A percentile compares a stretch with the other conserved stretches of the same genome.
Conservation (phyloP, 2,797 vertebrate species). For the Poeciliopsis turneri region DNA sequence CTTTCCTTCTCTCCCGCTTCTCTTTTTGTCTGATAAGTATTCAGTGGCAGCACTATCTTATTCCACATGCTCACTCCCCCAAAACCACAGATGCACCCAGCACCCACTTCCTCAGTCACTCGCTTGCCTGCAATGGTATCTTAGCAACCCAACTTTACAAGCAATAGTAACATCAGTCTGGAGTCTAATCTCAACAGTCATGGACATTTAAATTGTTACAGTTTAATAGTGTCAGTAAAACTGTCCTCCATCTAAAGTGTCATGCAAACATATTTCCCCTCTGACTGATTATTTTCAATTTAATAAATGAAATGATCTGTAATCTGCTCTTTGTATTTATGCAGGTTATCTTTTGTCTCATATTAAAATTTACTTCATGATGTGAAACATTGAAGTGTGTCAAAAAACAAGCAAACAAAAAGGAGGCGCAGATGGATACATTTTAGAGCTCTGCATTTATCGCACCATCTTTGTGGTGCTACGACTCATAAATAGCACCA, state of each 20-base stretch:
- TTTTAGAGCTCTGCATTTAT: not conserved
- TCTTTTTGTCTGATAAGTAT: constrained; percentile 58
- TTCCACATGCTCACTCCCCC: constrained; percentile 23
- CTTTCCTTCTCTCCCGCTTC: constrained; percentile 16
- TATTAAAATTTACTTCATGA: too few relatives aligned
- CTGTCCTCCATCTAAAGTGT: not conserved
- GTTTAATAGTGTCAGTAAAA: not conserved
- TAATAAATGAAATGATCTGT: not conserved
- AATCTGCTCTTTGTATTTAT: not conserved
- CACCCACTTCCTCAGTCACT: constrained; percentile 33
- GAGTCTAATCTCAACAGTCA: constrained; percentile 7
- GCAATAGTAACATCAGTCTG: constrained; percentile 50
- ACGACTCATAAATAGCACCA: not conserved
- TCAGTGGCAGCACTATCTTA: constrained; percentile 42
- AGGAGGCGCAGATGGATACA: not conserved
- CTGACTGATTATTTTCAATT: not conserved
- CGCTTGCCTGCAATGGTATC: constrained; percentile 59
- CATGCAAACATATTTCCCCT: not conserved
- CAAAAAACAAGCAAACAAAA: too few relatives aligned
- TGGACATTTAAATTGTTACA: constrained; percentile 11
- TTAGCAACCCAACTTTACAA: constrained; percentile 70
- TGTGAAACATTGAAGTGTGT: too few relatives aligned
- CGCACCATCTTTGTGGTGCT: not conserved
- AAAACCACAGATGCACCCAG: constrained; percentile 13
- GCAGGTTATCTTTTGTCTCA: too few relatives aligned